Base-by-base conservation (phyloP, 2,888 invertebrate species). In the Ophion slaviceki region DNA sequence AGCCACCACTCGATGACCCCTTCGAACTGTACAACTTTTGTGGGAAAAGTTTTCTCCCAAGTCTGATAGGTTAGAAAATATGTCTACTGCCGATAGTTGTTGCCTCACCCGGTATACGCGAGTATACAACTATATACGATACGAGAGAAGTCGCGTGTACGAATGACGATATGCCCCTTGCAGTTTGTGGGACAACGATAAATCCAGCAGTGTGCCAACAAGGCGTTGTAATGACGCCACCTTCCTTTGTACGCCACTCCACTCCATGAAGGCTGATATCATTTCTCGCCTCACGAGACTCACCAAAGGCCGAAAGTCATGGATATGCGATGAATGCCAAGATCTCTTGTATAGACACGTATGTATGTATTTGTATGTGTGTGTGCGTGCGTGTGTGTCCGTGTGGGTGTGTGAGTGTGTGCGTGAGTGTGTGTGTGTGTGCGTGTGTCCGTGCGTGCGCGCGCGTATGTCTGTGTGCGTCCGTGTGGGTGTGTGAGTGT, bases 221-320 rank as follows among this genome's bases (percentile, higher is more conserved):
- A 88, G 80, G 85, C 86, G 79, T 84, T 80, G 80, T 87, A 87
- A 88, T 90, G 90, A 89, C 90, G 88, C 87, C 90, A 89, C 86
- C 88, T 86, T 84, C 82, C 83, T 77, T 82, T 80, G 79, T 82
- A 70, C 47, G 24, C 6, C 64, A 61, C 71, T n/a, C 70, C 64
- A 53, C 71, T 24, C 70, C 40, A 71, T n/a, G 77, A 68, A 75
- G 78, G 78, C 78, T 75, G 85, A 82, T 82, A 82, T 82, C 79
- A 85, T 85, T 82, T 79, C 78, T 82, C 64, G 66, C 74, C 45
- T 80, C 66, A 40, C 67, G 68, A 36, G 24, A 59, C 74, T 47
- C 32, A 47, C 77, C 70, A 64, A 61, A 67, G 71, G 80, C 32
- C 47, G 68, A 67, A 67, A 76, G 64, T 80, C 75, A 78, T 45